Conservation (phyloP, 2,797 vertebrate species). For the Diplodus puntazzo region DNA sequence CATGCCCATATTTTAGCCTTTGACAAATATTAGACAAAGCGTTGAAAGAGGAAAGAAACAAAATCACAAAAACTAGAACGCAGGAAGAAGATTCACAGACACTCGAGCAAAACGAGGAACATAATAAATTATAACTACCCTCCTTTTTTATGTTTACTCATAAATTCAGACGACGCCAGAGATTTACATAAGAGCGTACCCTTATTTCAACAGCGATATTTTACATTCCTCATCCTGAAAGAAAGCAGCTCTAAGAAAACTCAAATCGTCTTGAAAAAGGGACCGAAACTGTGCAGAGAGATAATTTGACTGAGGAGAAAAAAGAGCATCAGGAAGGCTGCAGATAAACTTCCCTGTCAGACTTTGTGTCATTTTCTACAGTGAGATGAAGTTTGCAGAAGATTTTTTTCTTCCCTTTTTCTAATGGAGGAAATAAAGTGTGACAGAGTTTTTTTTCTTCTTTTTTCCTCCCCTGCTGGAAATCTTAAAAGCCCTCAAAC, state of each 20-base stretch:
- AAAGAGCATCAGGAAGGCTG: constrained; percentile 18
- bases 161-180: constrained; percentile 56
- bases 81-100: background rate
- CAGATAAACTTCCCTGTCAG: constrained; percentile 48
- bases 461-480: constrained; percentile 22
- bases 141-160: constrained; percentile 59
- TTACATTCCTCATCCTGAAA: background rate
- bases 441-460: constrained; percentile 19
- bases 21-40: constrained; percentile 21
- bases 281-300: constrained; percentile 13
- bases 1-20: constrained; percentile 7
- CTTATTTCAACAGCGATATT: constrained; percentile 42
- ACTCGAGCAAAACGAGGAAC: constrained; percentile 37
- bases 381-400: constrained; percentile 34
- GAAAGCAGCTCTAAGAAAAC: constrained; percentile 37
- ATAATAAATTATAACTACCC: constrained; percentile 57
- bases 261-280: constrained; percentile 23
- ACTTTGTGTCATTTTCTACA: constrained; percentile 43
- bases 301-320: constrained; percentile 40
- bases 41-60: background rate
- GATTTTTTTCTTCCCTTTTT: constrained; percentile 4
- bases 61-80: constrained; percentile 15
- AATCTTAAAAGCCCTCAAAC: constrained; percentile 52
- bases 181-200: constrained; percentile 55
- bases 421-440: constrained; percentile 39